Evolutionary conservation across 2,797 vertebrate genomes (phyloP).

Genomic region (Oryzias sinensis): DNA sequence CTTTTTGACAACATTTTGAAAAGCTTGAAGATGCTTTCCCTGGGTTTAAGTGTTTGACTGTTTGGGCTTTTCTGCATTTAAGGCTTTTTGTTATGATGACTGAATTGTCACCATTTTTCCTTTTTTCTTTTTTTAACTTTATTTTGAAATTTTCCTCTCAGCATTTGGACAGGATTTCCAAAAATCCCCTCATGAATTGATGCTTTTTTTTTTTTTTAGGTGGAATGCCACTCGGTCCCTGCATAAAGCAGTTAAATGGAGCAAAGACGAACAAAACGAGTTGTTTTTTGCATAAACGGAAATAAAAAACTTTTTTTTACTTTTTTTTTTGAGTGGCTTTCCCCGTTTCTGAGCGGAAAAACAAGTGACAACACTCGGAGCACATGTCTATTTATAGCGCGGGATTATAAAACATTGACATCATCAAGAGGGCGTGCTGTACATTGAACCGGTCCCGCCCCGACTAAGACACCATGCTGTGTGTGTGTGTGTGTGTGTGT

Average conservation of each 20-base stretch:
- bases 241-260: too few species aligned
- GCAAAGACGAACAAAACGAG: too few species aligned
- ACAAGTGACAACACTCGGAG: conserved; percentile 57
- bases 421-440: conserved; percentile 68
- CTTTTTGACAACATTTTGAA: conserved; percentile 45
- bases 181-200: conserved; percentile 34
- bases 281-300: neutral
- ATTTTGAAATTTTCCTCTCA: too few species aligned
- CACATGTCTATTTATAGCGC: conserved; percentile 66
- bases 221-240: conserved; percentile 48
- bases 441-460: conserved; percentile 42
- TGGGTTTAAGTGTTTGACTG: conserved; percentile 48
- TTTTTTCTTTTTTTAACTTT: too few species aligned
- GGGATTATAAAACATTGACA: conserved; percentile 72
- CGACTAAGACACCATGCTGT: conserved; percentile 34
- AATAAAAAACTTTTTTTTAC: neutral
- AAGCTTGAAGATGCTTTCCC: conserved; percentile 49
- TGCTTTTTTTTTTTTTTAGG: conserved; percentile 42
- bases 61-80: conserved; percentile 66
- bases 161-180: too few species aligned
- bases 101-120: conserved; percentile 33
- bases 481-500: conserved; percentile 53
- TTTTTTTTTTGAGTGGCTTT: conserved; percentile 37
- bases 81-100: conserved; percentile 67
- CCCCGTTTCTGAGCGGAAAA: conserved; percentile 25